Conservation (phyloP, 2,113 vertebrate species). For the Agapornis roseicollis region DNA sequence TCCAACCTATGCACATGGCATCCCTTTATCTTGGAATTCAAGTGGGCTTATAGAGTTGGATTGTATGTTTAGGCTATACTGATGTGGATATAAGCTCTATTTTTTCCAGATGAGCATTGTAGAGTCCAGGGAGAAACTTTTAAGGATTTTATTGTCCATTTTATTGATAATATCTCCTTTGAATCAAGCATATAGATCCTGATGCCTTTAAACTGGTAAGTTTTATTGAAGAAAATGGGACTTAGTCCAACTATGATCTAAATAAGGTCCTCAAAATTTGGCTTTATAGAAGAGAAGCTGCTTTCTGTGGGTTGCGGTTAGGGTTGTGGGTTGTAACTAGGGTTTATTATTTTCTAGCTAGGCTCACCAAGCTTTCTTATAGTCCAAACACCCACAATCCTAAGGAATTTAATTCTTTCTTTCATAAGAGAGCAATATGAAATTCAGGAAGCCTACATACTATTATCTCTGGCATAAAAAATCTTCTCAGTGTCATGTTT, state of each 20-base stretch:
- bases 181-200: not conserved
- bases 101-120: not conserved
- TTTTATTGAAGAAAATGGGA: not conserved
- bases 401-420: conserved; percentile 12
- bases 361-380: not conserved
- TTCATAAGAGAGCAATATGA: not conserved
- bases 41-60: not conserved
- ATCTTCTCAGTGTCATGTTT: not conserved
- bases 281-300: not conserved
- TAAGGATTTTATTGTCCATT: not conserved
- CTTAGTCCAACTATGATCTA: not conserved
- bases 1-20: not conserved
- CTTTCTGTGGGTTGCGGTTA: not conserved
- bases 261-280: not conserved
- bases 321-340: not conserved
- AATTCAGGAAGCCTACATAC: not conserved
- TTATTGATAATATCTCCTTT: not conserved
- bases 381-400: not conserved
- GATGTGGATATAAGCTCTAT: not conserved
- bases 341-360: not conserved
- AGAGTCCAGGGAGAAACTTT: not conserved
- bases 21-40: not conserved
- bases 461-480: not conserved
- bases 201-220: not conserved
- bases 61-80: not conserved